phyloP scores from a whole-genome alignment of 2,888 invertebrate species.

The Meliscaeva auricollis region DNA sequence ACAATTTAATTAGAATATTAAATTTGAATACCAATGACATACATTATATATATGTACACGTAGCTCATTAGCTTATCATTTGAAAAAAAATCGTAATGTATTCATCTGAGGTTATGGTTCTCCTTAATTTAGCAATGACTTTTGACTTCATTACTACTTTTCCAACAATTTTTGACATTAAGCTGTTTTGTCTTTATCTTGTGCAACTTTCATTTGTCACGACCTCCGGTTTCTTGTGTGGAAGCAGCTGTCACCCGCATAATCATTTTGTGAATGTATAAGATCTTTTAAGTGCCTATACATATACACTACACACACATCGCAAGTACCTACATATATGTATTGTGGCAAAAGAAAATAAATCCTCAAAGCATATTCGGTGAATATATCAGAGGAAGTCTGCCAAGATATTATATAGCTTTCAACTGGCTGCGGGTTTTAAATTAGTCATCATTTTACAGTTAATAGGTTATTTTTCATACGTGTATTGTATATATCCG shows the following conservation, averaged over 20 bases:
- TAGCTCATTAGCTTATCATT: background rate
- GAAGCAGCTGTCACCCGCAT: conserved; percentile 39
- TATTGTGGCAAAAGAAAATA: background rate
- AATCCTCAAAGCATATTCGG: background rate
- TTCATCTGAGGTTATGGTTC: background rate
- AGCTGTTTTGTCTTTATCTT: conserved; percentile 22
- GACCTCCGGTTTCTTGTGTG: conserved; percentile 33
- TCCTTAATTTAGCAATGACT: background rate
- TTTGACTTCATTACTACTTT: conserved; percentile 17
- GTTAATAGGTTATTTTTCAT: conserved; percentile 26
- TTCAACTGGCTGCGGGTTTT: conserved; percentile 20
- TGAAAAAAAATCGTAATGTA: background rate
- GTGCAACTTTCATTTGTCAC: conserved; percentile 72
- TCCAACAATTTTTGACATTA: background rate
- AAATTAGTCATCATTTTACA: conserved; percentile 53
- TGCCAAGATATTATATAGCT: background rate
- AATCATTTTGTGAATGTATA: conserved; percentile 6
- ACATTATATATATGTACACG: no score
- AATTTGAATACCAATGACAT: background rate
- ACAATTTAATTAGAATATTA: no score
- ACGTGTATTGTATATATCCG: conserved; percentile 34
- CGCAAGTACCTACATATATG: background rate
- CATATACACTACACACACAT: background rate
- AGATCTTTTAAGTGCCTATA: background rate
- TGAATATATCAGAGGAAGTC: background rate